phyloP scores from a whole-genome alignment of 2,797 vertebrate species.

The Microctenopoma lineatum region DNA sequence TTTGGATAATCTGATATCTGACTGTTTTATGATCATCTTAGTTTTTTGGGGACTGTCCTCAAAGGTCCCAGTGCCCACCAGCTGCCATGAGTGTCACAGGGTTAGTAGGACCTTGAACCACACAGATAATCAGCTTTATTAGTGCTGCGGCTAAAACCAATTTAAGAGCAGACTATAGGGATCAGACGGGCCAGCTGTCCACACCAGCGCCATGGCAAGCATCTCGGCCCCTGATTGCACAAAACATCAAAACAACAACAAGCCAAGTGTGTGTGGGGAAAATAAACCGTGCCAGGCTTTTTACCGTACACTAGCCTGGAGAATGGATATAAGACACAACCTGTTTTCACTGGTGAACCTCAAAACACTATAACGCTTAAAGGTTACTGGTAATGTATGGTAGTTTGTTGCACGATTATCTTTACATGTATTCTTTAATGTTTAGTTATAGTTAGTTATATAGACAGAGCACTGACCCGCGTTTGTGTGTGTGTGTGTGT shows the following conservation, averaged over 20 bases:
- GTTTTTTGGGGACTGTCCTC: conserved; percentile 21
- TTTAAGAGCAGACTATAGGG: conserved; percentile 92
- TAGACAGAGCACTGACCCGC: not conserved
- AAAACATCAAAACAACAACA: conserved; percentile 70
- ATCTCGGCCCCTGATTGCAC: conserved; percentile 54
- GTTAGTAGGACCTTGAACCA: conserved; percentile 90
- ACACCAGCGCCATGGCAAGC: conserved; percentile 77
- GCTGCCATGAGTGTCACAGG: conserved; percentile 88
- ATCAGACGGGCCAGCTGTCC: conserved; percentile 97
- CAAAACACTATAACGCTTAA: not conserved
- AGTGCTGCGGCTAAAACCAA: conserved; percentile 92
- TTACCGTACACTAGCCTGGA: conserved; percentile 47
- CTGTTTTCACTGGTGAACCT: no score
- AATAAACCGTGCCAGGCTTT: conserved; percentile 55
- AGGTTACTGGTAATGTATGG: not conserved
- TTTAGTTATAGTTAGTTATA: no score
- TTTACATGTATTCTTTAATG: no score
- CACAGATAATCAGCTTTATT: conserved; percentile 96
- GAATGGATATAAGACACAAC: not conserved
- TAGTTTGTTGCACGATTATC: not conserved
- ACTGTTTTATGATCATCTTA: not conserved
- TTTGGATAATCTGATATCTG: not conserved
- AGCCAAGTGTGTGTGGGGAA: conserved; percentile 62
- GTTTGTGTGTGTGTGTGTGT: not conserved
- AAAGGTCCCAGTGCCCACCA: conserved; percentile 76